Base-by-base conservation (phyloP, 1,140 invertebrate genomes). In the Streblospio benedicti region DNA sequence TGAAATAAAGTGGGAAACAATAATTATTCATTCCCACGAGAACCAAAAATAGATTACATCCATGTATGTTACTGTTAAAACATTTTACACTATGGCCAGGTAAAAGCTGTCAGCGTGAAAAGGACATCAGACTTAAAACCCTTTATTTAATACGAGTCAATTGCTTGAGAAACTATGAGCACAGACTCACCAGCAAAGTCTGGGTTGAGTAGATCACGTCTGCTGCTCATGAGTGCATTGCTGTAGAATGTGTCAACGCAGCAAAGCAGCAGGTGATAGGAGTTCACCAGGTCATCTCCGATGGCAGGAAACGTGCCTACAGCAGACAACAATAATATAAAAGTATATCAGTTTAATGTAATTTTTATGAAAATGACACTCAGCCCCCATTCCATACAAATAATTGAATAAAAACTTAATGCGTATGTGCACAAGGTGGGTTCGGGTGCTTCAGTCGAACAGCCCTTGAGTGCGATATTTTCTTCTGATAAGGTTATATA, bases 251-350 rank as follows among this genome's bases (percentile, higher is more conserved):
- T 85, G 81, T 98, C 93, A 66, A 93, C 84, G 75, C 90, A 93
- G 59, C 89, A 89, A 32, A 95, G 76, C 23, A 98, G 80, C 9
- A 97, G 78, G 76, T 97, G 92, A 71, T 91, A 94, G 47, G 91
- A 96, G 73, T 91, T 93, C 0, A 97, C 92, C 61, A 97, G 79
- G 80, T 97, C 93, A 76, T 93, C 87, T 52, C 88, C 88, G 47
- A 91, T 88, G 51, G 85, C 85, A 16, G 80, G 77, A 67, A 79
- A 81, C 59, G 79, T 73, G 25, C 76, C 77, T 79, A n/a, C n/a
- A n/a, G 63, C 18, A 65, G 66, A n/a, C n/a, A 59, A 47, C 50
- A 52, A 60, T 43, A 49, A 54, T 52, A 6, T 20, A 52, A 52
- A 5, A 47, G 44, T 25, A 47, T 20, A 47, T n/a, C 35, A 12